Evolutionary conservation across 1,140 invertebrate genomes (phyloP).

Genomic region (Papilio aristodemus): DNA sequence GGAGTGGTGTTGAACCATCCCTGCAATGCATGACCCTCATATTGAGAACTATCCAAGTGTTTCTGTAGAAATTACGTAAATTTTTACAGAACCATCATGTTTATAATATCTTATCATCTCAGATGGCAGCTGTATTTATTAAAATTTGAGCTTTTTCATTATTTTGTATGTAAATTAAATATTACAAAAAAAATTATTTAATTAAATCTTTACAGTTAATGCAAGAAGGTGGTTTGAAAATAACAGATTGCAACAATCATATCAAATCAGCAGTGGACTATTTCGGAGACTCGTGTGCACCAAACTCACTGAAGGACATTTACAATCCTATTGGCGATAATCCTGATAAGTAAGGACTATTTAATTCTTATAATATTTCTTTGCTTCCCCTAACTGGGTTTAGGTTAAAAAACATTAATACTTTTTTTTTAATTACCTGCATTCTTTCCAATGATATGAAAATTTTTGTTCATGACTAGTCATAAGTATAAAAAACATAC

Average conservation of each 20-base stretch:
- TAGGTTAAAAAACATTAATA: too few relatives aligned
- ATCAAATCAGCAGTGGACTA: conserved; percentile 95
- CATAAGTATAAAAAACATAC: too few relatives aligned
- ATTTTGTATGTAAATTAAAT: not conserved
- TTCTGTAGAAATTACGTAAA: too few relatives aligned
- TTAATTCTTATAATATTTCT: conserved; percentile 1
- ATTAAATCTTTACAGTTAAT: conserved; percentile 84
- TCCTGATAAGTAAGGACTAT: conserved; percentile 81
- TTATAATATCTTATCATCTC: too few relatives aligned
- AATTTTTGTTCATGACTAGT: too few relatives aligned
- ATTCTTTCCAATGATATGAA: too few relatives aligned
- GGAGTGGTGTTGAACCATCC: too few relatives aligned
- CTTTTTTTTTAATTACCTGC: too few relatives aligned
- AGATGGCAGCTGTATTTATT: not conserved
- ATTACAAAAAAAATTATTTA: not conserved
- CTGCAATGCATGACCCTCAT: too few relatives aligned
- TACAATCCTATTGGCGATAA: conserved; percentile 96
- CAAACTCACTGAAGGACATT: conserved; percentile 94
- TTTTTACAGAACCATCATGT: too few relatives aligned
- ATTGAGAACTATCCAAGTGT: too few relatives aligned
- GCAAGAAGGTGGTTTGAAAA: conserved; percentile 88
- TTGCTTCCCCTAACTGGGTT: too few relatives aligned
- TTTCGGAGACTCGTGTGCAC: conserved; percentile 95
- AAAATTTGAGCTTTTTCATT: not conserved
- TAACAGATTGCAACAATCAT: conserved; percentile 97